These are phyloP conservation scores for Escarpia spicata DNA, from an alignment of 2,888 invertebrate genomes.

Conservation along the genomic window DNA sequence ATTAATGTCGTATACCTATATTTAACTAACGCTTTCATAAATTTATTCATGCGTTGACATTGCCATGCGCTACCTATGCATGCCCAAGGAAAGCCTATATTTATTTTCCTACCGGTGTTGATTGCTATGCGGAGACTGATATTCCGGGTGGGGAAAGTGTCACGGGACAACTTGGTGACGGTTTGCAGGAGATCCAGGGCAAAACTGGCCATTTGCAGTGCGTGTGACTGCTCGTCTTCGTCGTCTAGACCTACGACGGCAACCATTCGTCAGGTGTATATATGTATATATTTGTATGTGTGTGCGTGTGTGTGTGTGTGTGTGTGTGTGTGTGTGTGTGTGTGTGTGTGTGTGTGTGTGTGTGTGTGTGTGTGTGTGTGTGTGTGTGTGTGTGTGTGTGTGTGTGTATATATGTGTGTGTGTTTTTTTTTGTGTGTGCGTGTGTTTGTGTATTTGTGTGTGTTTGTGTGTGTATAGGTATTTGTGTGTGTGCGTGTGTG, in stretches of 20 bases:
- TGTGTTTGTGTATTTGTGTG: no score
- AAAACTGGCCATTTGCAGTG: neutral
- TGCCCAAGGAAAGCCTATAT: neutral
- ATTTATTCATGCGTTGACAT: neutral
- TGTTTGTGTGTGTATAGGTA: no score
- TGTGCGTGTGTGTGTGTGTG: neutral
- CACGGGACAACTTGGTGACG: neutral
- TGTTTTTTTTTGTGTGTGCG: no score
- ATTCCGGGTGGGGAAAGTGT: neutral
- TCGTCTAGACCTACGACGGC: neutral
- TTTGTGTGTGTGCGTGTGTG: no score
- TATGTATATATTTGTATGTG: neutral
- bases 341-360: neutral
- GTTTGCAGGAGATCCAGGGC: neutral
- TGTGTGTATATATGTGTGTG: no score
- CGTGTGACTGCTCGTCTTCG: neutral
- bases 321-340: neutral
- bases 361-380: neutral
- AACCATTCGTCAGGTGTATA: neutral
- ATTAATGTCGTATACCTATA: no score
- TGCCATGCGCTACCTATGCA: neutral
- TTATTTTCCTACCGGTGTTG: neutral
- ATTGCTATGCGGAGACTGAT: neutral
- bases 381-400: neutral
- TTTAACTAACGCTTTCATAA: no score